Base-by-base conservation (phyloP, 1,140 invertebrate genomes). In the Solenopsis fugax region DNA sequence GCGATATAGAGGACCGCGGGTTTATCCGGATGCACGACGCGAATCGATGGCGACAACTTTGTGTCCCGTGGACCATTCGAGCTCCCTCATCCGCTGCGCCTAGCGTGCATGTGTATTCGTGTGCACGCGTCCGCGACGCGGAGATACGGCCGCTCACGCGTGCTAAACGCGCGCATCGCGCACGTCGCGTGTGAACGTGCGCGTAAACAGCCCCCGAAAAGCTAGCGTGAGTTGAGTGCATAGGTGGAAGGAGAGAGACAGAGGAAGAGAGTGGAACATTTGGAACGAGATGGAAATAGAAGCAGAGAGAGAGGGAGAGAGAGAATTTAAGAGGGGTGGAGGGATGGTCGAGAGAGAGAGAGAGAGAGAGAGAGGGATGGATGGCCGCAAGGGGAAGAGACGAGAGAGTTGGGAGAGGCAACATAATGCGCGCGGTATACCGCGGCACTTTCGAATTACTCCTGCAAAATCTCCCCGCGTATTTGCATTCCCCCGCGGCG, bases 371-470 rank as follows among this genome's bases (percentile, higher is more conserved):
- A 54, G 10, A 34, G 13, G 75, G 7, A 69, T 5, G 18, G 60
- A 45, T 16, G 41, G 29, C 12, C 6, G 50, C 16, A 24, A 86
- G 13, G 45, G 48, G 50, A 82, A 84, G 87, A 87, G 86, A 69
- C 13, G 89, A 50, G 86, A 78, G 86, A 69, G 77, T 29, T 84
- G 89, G 81, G 87, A 89, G 91, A 91, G 92, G 92, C 90, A 92
- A 91, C 93, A 94, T 94, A 94, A 95, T 93, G 93, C 91, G 92
- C 92, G 93, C 88, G 93, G 93, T 94, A 94, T 91, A 94, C 94
- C 94, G 91, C 94, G 91, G 91, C 91, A 94, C 93, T 94, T 95
- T 91, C 92, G 91, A 94, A 95, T 94, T 94, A 94, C 93, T 93
- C 91, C 91, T 88, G 89, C 88, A 93, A 94, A 94, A 94, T 93